Evolutionary conservation across 2,888 invertebrate species (phyloP).

Genomic region (Hedya salicella): DNA sequence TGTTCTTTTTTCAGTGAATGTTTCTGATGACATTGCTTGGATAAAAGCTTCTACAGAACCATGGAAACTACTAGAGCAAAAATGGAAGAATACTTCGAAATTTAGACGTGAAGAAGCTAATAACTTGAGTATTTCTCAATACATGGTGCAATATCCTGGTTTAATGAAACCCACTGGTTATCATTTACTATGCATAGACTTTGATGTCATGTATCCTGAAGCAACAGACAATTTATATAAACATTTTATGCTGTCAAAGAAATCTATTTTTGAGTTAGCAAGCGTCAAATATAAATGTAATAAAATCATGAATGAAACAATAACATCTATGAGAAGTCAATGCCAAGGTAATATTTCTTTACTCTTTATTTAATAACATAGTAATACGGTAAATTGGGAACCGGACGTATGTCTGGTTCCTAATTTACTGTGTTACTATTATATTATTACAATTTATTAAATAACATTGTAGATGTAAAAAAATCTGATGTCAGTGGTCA

Average conservation of each 20-base stretch:
- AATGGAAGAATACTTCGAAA: constrained; percentile 4
- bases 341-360: constrained; percentile 1
- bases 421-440: no score
- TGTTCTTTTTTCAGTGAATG: constrained; percentile 5
- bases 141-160: constrained; percentile 1
- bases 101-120: constrained; percentile 4
- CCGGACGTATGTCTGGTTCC: no score
- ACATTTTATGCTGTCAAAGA: not conserved
- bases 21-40: constrained; percentile 3
- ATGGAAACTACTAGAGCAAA: constrained; percentile 2
- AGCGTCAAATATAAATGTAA: not conserved
- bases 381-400: no score
- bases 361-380: no score
- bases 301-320: constrained; percentile 6
- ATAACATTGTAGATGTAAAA: no score
- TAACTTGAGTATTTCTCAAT: not conserved
- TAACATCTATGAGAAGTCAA: not conserved
- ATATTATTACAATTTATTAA: no score
- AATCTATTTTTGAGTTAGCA: constrained; percentile 2
- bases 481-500: no score
- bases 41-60: constrained; percentile 9
- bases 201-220: constrained; percentile 13
- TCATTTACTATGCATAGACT: constrained; percentile 1
- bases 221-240: constrained; percentile 6
- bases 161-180: constrained; percentile 6